phyloP scores from a whole-genome alignment of 1,140 invertebrate species.

The Agraylea sexmaculata region DNA sequence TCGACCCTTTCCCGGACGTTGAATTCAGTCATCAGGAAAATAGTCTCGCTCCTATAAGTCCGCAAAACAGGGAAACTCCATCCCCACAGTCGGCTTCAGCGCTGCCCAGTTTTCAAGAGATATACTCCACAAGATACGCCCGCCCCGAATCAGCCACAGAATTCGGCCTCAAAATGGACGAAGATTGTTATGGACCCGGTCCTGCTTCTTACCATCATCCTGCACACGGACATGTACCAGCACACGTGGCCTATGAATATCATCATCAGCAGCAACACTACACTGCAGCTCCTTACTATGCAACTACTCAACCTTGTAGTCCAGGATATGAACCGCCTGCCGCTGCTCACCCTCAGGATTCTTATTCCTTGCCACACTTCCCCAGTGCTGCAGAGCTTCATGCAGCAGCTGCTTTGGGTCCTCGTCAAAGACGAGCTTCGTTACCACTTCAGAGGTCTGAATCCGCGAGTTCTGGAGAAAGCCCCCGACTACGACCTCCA shows the following conservation, averaged over 20 bases:
- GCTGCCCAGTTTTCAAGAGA: slow-evolving; percentile 76
- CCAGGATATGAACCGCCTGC: slow-evolving; percentile 39
- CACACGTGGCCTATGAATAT: slow-evolving; percentile 47
- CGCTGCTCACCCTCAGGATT: slow-evolving; percentile 40
- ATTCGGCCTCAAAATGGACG: slow-evolving; percentile 64
- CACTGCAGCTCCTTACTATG: slow-evolving; percentile 40
- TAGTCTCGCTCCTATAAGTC: slow-evolving; percentile 27
- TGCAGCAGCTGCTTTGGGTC: slow-evolving; percentile 41
- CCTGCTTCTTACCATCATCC: slow-evolving; percentile 43
- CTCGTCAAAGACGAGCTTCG: slow-evolving; percentile 56
- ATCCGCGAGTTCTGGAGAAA: slow-evolving; percentile 57
- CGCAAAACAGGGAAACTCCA: slow-evolving; percentile 28
- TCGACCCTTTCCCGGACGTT: slow-evolving; percentile 41
- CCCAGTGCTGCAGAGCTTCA: slow-evolving; percentile 46
- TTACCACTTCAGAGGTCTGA: slow-evolving; percentile 63
- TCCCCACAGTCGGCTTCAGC: slow-evolving; percentile 45
- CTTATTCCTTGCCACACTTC: slow-evolving; percentile 50
- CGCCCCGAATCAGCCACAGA: slow-evolving; percentile 42
- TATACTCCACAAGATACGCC: slow-evolving; percentile 59
- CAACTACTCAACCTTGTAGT: slow-evolving; percentile 42
- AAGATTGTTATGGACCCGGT: slow-evolving; percentile 58
- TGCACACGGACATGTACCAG: slow-evolving; percentile 30
- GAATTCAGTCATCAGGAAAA: slow-evolving; percentile 33
- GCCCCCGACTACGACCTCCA: slow-evolving; percentile 44
- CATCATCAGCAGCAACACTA: slow-evolving; percentile 44